A percentile compares a stretch with the other conserved stretches of the same genome.
Evolutionary conservation across 2,113 vertebrate species (phyloP).

Genomic region (Chiloscyllium plagiosum): DNA sequence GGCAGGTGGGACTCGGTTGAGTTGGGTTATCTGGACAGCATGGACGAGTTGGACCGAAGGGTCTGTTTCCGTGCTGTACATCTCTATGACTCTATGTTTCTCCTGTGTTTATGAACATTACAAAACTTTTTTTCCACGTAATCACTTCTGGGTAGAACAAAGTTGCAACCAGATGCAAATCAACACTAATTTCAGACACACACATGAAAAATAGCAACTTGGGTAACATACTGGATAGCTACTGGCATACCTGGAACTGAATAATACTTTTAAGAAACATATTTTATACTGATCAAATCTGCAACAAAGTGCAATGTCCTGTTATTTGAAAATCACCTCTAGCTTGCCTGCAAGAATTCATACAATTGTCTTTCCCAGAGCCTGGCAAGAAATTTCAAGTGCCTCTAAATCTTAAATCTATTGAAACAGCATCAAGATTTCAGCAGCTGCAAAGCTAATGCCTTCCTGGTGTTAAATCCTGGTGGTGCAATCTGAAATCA

Average conservation of each 20-base stretch:
- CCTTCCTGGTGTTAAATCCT: not conserved
- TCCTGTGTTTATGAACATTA: not conserved
- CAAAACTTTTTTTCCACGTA: not conserved
- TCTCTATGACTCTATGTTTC: too few relatives aligned
- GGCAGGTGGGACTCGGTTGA: too few relatives aligned
- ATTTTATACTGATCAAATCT: not conserved
- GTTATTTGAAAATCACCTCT: not conserved
- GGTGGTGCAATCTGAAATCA: not conserved
- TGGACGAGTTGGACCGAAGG: too few relatives aligned
- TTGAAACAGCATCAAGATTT: not conserved
- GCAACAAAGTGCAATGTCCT: not conserved
- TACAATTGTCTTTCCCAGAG: not conserved
- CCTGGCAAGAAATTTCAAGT: not conserved
- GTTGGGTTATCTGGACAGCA: too few relatives aligned
- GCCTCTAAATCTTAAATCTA: not conserved
- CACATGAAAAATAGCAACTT: constrained; percentile 1
- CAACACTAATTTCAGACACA: not conserved
- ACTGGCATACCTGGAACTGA: not conserved
- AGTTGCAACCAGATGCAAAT: not conserved
- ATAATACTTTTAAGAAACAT: not conserved
- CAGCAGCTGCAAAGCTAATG: not conserved
- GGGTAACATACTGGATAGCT: not conserved
- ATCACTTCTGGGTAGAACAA: not conserved
- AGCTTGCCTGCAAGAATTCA: not conserved
- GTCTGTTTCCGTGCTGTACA: too few relatives aligned